A percentile compares a stretch with the other conserved stretches of the same genome.
These are phyloP conservation scores for Crax fasciolata DNA, from an alignment of 2,797 vertebrate species.

Conservation along the genomic window DNA sequence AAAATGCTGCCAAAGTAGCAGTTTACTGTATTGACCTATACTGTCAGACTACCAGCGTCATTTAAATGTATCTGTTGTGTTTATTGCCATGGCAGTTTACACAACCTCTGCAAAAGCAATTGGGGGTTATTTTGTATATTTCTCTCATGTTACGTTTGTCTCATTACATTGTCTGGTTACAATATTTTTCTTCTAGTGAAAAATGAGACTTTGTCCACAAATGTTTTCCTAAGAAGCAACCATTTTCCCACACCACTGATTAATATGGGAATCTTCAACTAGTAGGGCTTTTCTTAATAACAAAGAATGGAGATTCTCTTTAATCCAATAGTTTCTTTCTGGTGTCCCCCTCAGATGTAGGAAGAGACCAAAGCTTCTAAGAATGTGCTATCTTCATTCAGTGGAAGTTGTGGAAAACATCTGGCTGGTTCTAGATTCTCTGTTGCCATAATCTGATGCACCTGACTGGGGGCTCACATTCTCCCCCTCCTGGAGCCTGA, in stretches of 20 bases:
- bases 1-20: neutral
- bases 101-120: neutral
- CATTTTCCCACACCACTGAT: neutral
- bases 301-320: neutral
- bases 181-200: neutral
- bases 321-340: neutral
- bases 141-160: neutral
- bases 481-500: fast-evolving
- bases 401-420: neutral
- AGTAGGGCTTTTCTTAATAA: neutral
- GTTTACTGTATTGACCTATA: neutral
- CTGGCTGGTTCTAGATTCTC: neutral
- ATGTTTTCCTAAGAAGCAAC: neutral
- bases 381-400: neutral
- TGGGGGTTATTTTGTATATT: slow-evolving; percentile 5
- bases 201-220: neutral
- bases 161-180: neutral
- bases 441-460: neutral
- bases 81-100: neutral
- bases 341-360: neutral
- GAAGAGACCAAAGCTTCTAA: neutral
- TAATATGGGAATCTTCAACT: neutral
- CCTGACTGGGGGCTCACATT: neutral
- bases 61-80: neutral
- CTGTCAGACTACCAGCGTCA: neutral